phyloP scores from a whole-genome alignment of 2,113 vertebrate species.

The Campylorhamphus procurvoides region DNA sequence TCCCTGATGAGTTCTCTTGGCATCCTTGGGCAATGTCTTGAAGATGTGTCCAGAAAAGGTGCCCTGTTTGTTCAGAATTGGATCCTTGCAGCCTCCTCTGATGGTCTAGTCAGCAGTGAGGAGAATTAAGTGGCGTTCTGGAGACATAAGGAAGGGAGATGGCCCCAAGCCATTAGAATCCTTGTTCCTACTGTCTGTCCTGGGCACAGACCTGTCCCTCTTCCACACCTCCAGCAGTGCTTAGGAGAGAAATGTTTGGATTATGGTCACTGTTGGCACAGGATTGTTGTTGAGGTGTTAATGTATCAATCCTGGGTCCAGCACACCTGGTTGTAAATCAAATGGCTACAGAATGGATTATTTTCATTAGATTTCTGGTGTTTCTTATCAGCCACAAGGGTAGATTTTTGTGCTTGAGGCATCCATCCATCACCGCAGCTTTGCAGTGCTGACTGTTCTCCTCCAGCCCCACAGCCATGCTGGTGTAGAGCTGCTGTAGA shows the following conservation, averaged over 20 bases:
- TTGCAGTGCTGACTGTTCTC: neutral
- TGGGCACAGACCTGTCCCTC: neutral
- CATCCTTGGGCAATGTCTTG: neutral
- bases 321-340: neutral
- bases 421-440: neutral
- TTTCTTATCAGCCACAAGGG: neutral
- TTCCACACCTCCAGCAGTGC: neutral
- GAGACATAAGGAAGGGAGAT: neutral
- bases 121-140: neutral
- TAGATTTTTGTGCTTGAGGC: neutral
- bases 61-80: neutral
- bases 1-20: neutral
- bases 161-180: neutral
- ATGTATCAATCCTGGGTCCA: neutral
- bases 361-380: neutral
- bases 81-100: neutral
- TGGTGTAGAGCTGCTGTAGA: neutral
- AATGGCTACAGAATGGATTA: neutral
- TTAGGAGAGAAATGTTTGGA: neutral
- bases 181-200: neutral
- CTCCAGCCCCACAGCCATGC: rapidly evolving
- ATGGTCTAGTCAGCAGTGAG: neutral
- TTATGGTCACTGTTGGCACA: neutral
- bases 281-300: neutral
- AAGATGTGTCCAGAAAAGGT: neutral